These are phyloP conservation scores for Drosophila longiperda DNA, from an alignment of 2,888 invertebrate genomes.

Conservation along the genomic window DNA sequence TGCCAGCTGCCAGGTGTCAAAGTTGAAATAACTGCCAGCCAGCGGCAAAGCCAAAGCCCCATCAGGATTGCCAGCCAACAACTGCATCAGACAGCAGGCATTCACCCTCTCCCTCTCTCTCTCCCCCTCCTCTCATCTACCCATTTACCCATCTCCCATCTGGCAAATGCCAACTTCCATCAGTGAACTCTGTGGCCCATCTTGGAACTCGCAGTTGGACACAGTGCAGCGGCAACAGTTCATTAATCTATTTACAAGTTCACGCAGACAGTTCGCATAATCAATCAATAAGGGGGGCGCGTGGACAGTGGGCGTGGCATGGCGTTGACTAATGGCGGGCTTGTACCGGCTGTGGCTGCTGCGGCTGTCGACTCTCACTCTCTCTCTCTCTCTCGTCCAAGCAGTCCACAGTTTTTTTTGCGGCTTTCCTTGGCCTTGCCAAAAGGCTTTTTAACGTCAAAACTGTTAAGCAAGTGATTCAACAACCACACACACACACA, in stretches of 20 bases:
- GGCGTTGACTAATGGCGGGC: constrained; percentile 57
- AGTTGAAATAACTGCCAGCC: constrained; percentile 19
- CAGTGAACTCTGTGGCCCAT: neutral
- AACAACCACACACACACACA: neutral
- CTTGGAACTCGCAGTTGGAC: constrained; percentile 2
- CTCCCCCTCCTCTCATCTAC: neutral
- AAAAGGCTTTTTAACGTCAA: constrained; percentile 9
- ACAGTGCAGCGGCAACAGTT: constrained; percentile 72
- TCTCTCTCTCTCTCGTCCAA: constrained; percentile 16
- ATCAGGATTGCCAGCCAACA: constrained; percentile 10
- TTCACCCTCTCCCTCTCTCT: neutral
- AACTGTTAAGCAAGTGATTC: constrained; percentile 7
- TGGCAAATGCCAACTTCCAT: neutral
- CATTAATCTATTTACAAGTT: constrained; percentile 83
- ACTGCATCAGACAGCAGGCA: constrained; percentile 44
- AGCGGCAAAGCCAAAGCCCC: neutral
- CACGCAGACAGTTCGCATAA: constrained; percentile 78
- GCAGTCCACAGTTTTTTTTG: constrained; percentile 11
- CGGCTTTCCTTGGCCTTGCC: constrained; percentile 23
- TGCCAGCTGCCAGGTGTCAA: constrained; percentile 56
- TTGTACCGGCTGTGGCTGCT: constrained; percentile 37
- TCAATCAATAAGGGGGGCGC: constrained; percentile 75
- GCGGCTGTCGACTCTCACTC: constrained; percentile 5
- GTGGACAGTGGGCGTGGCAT: constrained; percentile 51
- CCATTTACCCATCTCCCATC: neutral